Evolutionary conservation across 2,888 invertebrate genomes (phyloP), one percentile per base, ranked within the genome.

Genomic region (Strigamia crassipes): DNA sequence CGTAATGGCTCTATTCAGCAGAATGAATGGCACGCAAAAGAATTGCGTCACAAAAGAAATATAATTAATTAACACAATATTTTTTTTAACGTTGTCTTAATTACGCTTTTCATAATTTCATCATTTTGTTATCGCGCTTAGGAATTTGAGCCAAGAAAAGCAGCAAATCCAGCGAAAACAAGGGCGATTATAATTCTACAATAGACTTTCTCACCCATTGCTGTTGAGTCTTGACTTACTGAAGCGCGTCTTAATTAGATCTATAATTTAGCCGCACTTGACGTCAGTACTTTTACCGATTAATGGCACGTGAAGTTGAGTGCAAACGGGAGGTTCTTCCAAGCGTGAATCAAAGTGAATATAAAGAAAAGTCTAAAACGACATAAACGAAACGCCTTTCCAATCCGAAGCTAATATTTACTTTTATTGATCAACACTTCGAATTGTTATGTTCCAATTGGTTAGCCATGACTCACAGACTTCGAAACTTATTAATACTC

Each of bases 221-320:
- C 27, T 13, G 15, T 66, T 51, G 51, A 66, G 66, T 66, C 27
- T 21, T 66, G 66, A 66, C 66, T 66, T 27, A 66, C 27, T 66
- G 66, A 66, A 66, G 31, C 66, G 66, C 66, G 1, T 66, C 66
- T 66, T 66, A 66, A 66, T 66, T 66, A 66, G 66, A 15, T 9
- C 31, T 66, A 66, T 66, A 66, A 66, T 66, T 66, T 31, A 66
- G 66, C 66, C 61, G 15, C 66, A 66, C 31, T 66, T 66, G 66
- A 66, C 66, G 66, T 66, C 66, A 66, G 31, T 66, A 66, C 27
- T 31, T 66, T 66, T 66, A 66, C 27, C 31, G 66, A 66, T 51
- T 51, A 66, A 31, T 66, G 66, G 31, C 31, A 66, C 66, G 66
- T 66, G 66, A 66, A 66, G 61, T 46, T 61, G 61, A 61, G 66